Conservation (phyloP, 1,140 invertebrate genomes). For the Cataglyphis hispanica region DNA sequence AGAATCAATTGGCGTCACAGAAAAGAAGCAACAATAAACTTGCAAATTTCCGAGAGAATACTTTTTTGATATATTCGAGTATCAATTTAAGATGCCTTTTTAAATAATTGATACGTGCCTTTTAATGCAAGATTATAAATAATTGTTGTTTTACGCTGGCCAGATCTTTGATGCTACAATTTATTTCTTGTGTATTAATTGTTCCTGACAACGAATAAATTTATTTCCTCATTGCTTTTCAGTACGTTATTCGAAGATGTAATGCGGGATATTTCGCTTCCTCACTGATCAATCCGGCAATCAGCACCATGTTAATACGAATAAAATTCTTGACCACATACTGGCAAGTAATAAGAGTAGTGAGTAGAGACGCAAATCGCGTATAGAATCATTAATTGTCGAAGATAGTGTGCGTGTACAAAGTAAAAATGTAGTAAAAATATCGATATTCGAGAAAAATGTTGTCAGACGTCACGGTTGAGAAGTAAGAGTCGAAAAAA, state of each 20-base stretch:
- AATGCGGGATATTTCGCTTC: constrained; percentile 33
- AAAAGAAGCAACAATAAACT: too few species aligned
- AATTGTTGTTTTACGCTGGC: constrained; percentile 24
- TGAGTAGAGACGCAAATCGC: constrained; percentile 74
- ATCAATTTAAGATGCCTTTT: too few species aligned
- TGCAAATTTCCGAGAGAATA: too few species aligned
- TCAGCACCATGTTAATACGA: constrained; percentile 77
- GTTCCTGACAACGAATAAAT: constrained; percentile 68
- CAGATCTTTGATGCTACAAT: not conserved
- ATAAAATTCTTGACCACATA: constrained; percentile 72
- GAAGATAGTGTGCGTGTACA: not conserved
- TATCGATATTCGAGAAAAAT: not conserved
- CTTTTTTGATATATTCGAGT: too few species aligned
- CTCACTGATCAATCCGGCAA: constrained; percentile 63
- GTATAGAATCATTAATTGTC: constrained; percentile 68
- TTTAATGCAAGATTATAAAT: constrained; percentile 29
- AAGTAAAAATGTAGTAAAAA: not conserved
- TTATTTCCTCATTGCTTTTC: constrained; percentile 52
- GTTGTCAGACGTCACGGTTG: not conserved
- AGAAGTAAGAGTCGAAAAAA: constrained; percentile 13
- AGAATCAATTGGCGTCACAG: too few species aligned
- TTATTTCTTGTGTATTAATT: constrained; percentile 56
- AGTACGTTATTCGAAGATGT: not conserved
- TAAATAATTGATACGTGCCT: not conserved
- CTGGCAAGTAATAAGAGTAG: constrained; percentile 78